Base-by-base conservation (phyloP, 2,113 vertebrate genomes). In the Eulemur macaco region DNA sequence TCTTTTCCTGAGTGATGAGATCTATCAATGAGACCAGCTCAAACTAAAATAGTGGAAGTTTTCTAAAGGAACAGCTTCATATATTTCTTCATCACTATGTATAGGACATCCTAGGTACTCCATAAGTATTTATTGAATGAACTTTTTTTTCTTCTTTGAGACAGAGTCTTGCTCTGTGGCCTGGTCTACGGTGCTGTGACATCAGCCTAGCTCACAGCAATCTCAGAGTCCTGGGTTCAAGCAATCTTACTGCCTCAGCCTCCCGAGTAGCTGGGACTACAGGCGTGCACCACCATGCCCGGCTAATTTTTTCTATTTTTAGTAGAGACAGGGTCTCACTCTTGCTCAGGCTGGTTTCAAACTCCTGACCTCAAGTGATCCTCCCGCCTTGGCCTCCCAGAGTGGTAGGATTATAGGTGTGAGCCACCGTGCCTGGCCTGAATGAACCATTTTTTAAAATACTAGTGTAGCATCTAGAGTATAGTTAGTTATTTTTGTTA, bases 61-160 rank as follows among this genome's bases (percentile, higher is more conserved):
- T 77, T 10, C 15, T 78, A 45, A 86, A 47, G 34, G 20, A 21
- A 37, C 6, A 63, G 34, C 39, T 80, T 86, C 45, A 58, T 54
- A 5, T 66, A 45, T 85, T 64, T 88, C 69, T 31, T 92, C 15
- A 83, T 89, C 42, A 37, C 31, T 83, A 1, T 45, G 31, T 69
- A 13, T 89, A 83, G 11, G 50, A 56, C 45, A 83, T 42, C 45
- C 47, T 85, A 39, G 23, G 13, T 60, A 71, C 17, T 85, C 12
- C 60, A 13, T 80, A 56, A 66, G 21, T 54, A 37, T 78, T 89
- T 82, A 21, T 71, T 94, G 56, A 63, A 80, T 81, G 14, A 95
- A 69, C 27, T 54, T 54, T 54, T 54, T 54, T 52, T 52, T 15
- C 14, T 50, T 52, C 14, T 52, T 52, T 52, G 15, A 17, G 52